phyloP scores from a whole-genome alignment of 2,113 vertebrate genomes.

The Sciurus niger region DNA sequence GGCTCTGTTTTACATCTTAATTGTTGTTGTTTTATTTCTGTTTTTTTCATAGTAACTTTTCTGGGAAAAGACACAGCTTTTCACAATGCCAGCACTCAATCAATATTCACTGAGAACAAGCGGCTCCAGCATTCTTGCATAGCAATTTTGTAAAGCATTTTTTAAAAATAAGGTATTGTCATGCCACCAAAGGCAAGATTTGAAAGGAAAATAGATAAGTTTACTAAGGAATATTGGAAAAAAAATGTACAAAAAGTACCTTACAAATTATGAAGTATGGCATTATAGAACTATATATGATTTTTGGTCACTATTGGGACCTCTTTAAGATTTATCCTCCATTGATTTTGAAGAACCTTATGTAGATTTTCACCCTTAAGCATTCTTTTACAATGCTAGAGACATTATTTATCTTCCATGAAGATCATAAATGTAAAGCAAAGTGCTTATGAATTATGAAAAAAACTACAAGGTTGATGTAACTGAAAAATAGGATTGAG shows the following conservation, averaged over 20 bases:
- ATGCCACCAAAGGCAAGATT: slow-evolving; percentile 20
- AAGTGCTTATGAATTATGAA: background rate
- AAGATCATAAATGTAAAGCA: background rate
- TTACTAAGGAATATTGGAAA: background rate
- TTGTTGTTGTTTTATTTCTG: slow-evolving; percentile 56
- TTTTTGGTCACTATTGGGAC: background rate
- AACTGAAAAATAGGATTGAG: background rate
- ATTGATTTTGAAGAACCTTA: background rate
- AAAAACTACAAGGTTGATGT: no score
- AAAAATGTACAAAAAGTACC: background rate
- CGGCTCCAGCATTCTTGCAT: background rate
- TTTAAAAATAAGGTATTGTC: background rate
- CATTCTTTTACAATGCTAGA: background rate
- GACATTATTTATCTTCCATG: background rate
- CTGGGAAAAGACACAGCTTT: slow-evolving; percentile 62
- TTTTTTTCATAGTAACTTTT: slow-evolving; percentile 58
- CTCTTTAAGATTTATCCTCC: background rate
- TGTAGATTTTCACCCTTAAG: background rate
- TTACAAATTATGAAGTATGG: background rate
- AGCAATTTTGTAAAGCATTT: slow-evolving; percentile 54
- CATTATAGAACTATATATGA: background rate
- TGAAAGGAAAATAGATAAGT: background rate
- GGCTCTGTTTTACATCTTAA: slow-evolving; percentile 64
- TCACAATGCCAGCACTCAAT: background rate
- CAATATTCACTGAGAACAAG: slow-evolving; percentile 44